Evolutionary conservation across 2,888 invertebrate species (phyloP).

Genomic region (Stegana nigrithorax): DNA sequence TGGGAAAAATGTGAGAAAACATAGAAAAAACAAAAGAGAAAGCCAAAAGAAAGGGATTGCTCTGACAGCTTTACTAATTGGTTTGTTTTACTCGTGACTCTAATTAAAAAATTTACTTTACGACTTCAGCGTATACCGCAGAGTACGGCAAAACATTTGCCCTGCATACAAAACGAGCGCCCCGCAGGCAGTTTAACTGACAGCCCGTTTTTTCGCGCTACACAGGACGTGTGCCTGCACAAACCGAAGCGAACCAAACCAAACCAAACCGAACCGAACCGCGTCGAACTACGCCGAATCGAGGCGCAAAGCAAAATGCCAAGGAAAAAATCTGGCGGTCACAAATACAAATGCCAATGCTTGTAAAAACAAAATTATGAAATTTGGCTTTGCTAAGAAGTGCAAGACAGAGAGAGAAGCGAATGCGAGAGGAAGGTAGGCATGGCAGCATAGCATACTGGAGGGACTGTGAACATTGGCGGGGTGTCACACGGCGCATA

Average conservation of each 20-base stretch:
- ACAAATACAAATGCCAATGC: neutral
- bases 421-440: neutral
- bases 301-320: neutral
- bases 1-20: constrained; percentile 39
- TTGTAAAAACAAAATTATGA: constrained; percentile 8
- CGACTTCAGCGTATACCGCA: constrained; percentile 41
- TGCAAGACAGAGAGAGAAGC: neutral
- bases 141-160: neutral
- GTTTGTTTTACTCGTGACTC: constrained; percentile 58
- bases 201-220: no score
- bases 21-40: constrained; percentile 41
- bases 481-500: neutral
- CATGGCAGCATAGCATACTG: neutral
- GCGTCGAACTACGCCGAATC: no score
- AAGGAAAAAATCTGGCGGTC: neutral
- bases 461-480: neutral
- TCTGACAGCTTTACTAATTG: constrained; percentile 56
- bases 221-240: no score
- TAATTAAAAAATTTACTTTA: constrained; percentile 60
- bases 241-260: neutral
- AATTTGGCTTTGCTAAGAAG: neutral
- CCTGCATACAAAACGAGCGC: constrained; percentile 13
- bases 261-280: no score
- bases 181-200: neutral
- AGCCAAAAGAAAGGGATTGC: constrained; percentile 41